phyloP scores from a whole-genome alignment of 2,888 invertebrate species.

The Leptura quadrifasciata region DNA sequence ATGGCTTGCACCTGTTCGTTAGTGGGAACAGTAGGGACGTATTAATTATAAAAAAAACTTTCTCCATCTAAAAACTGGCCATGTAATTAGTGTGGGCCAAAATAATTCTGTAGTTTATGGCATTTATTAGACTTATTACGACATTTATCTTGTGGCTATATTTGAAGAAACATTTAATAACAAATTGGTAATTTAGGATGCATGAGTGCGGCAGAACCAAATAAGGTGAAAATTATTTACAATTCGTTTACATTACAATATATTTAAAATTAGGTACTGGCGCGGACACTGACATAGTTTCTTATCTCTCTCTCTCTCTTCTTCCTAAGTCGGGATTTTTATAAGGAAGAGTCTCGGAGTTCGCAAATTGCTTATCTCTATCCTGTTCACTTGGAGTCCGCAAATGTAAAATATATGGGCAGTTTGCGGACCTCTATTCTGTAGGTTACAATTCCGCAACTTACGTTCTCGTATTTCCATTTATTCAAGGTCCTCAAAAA shows the following conservation, averaged over 20 bases:
- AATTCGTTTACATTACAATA: neutral
- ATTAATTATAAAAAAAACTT: neutral
- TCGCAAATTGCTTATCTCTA: no score
- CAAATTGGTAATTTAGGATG: neutral
- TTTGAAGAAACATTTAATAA: neutral
- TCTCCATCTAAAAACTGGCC: neutral
- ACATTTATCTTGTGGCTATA: neutral
- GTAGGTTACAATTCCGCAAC: no score
- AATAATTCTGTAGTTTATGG: neutral
- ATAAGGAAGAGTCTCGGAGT: no score
- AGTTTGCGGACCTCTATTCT: no score
- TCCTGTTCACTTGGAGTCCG: no score
- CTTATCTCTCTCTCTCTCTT: no score
- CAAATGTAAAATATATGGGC: no score
- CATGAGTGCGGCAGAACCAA: slow-evolving; percentile 2
- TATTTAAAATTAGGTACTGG: neutral
- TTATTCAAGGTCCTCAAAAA: no score
- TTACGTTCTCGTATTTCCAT: no score
- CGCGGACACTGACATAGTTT: no score
- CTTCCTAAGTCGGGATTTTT: no score
- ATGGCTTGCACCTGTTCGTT: slow-evolving; percentile 1
- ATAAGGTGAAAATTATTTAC: neutral
- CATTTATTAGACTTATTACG: neutral
- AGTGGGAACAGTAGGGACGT: neutral
- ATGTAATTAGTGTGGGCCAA: neutral